phyloP scores from a whole-genome alignment of 2,888 invertebrate species.

The Hyles lineata region DNA sequence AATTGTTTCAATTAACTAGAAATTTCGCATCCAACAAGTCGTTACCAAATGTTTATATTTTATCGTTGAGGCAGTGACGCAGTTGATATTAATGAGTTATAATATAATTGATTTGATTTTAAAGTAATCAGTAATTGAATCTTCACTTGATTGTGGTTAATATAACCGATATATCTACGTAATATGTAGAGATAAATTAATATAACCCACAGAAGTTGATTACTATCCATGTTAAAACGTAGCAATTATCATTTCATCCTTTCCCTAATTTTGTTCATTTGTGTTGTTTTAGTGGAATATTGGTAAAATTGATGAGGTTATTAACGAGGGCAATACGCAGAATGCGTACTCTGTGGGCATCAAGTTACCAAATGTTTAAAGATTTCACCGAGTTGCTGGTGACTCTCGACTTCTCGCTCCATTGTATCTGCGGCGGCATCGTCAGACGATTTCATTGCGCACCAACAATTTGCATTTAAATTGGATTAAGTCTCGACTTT shows the following conservation, averaged over 20 bases:
- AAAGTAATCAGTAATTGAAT: background rate
- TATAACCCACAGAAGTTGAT: background rate
- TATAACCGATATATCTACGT: background rate
- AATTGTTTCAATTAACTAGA: conserved; percentile 68
- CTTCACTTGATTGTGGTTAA: background rate
- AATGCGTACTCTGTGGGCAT: conserved; percentile 54
- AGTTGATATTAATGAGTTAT: conserved; percentile 7
- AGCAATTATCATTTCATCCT: background rate
- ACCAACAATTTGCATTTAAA: conserved; percentile 64
- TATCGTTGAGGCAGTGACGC: conserved; percentile 10
- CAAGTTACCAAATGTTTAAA: conserved; percentile 61
- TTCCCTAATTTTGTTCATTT: background rate
- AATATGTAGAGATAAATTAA: background rate
- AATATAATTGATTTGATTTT: background rate
- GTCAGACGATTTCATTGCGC: conserved; percentile 60
- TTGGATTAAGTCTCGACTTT: conserved; percentile 57
- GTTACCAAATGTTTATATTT: conserved; percentile 41
- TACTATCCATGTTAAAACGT: too few species aligned
- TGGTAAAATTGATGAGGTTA: background rate
- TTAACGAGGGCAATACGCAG: background rate
- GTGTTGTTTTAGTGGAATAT: too few species aligned
- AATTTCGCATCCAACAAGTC: conserved; percentile 48
- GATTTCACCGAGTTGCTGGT: conserved; percentile 59
- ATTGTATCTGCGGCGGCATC: conserved; percentile 57
- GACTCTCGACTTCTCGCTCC: conserved; percentile 51